A percentile compares a stretch with the other conserved stretches of the same genome.
phyloP scores from a whole-genome alignment of 2,888 invertebrate species.

The Ophioninae sp. region DNA sequence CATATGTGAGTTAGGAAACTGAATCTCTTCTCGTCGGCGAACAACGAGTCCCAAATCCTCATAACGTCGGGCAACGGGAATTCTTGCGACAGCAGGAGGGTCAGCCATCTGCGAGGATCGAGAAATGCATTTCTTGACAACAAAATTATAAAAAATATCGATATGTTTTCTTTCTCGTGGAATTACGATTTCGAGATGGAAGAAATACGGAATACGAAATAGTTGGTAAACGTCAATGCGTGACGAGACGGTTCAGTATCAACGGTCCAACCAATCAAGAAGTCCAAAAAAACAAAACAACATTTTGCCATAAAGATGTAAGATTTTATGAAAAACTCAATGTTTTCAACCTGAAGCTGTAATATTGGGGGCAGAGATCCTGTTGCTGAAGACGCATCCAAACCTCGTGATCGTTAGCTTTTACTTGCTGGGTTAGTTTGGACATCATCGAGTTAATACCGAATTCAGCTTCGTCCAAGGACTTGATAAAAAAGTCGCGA shows the following conservation, averaged over 20 bases:
- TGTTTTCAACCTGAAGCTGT: slow-evolving; percentile 90
- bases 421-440: slow-evolving; percentile 89
- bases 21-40: slow-evolving; percentile 94
- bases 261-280: neutral
- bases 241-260: too few species aligned
- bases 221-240: too few species aligned
- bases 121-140: neutral
- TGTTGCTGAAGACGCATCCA: slow-evolving; percentile 90
- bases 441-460: slow-evolving; percentile 96
- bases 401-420: slow-evolving; percentile 89
- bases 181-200: too few species aligned
- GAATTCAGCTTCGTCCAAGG: slow-evolving; percentile 95
- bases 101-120: slow-evolving; percentile 90
- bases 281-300: neutral
- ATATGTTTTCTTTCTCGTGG: too few species aligned
- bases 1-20: slow-evolving; percentile 95
- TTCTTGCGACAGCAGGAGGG: slow-evolving; percentile 97
- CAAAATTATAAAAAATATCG: neutral
- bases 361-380: slow-evolving; percentile 97
- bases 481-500: slow-evolving; percentile 97
- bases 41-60: slow-evolving; percentile 98
- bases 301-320: neutral
- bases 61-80: slow-evolving; percentile 98
- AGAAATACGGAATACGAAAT: too few species aligned
- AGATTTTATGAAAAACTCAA: neutral